Base-by-base conservation (phyloP, 2,113 vertebrate genomes). In the Zootoca vivipara region DNA sequence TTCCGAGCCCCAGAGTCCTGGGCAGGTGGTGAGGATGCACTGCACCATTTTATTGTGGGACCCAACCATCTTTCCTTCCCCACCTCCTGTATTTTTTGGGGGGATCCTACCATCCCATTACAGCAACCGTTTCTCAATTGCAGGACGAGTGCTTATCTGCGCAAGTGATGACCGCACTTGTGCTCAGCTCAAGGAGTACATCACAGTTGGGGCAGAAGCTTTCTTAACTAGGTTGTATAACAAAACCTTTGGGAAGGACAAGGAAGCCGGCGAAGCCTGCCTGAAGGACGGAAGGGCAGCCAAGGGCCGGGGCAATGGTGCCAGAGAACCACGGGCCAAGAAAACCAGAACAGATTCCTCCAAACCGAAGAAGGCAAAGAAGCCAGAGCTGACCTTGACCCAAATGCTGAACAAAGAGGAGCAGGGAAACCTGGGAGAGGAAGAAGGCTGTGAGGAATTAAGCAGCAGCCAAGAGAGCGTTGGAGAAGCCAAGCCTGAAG, bases 131-230 rank as follows among this genome's bases (percentile, higher is more conserved):
- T 90, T 93, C 89, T 78, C 88, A 40, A 28, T 91, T 93, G 70
- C 95, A 99, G 99, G 99, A 80, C 97, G 96, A 28, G 98, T 99
- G 38, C 95, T 99, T 69, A 99, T 99, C 89, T 99, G 99, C 91
- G 99, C 98, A 87, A 99, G 97, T 2, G 99, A 99, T 20, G 99
- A 99, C 95, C 96, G 98, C 75, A 99, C 99, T 0, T 99, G 99
- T 83, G 97, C 98, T n/a, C 99, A 99, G 96, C 97, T 99, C 83
- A 97, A 97, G 88, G 98, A 99, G 93, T 98, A 88, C 30, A 97
- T 99, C 90, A 92, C 94, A 3, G 82, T 90, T 2, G 98, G 98
- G 84, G 95, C 98, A 0, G 97, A 98, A 82, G 93, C 95, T 82
- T 96, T 99, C 86, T 91, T 99, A 67, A 95, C 95, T 81, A 96